Evolutionary conservation across 2,113 vertebrate genomes (phyloP).

Genomic region (Ivindomyrus marchei): DNA sequence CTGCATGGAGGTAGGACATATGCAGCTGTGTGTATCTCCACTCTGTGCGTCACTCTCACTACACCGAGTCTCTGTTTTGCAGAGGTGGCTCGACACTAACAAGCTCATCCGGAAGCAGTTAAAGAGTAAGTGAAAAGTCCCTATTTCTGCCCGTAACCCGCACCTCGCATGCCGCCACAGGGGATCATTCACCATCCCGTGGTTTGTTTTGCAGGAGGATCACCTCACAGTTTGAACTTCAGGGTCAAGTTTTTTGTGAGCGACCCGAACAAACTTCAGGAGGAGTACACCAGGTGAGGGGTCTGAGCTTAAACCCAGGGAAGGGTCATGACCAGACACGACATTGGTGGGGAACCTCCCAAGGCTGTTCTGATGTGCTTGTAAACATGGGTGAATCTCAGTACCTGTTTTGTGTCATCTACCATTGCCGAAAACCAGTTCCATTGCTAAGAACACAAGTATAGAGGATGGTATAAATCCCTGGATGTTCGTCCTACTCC

Average conservation of each 20-base stretch:
- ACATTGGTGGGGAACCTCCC: neutral
- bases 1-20: neutral
- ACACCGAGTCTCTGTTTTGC: slow-evolving; percentile 58
- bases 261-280: slow-evolving; percentile 92
- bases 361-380: neutral
- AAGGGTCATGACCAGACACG: neutral
- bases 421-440: no score
- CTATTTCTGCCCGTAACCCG: neutral
- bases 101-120: slow-evolving; percentile 98
- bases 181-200: slow-evolving; percentile 29
- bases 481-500: no score
- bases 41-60: neutral
- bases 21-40: neutral
- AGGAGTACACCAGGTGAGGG: slow-evolving; percentile 94
- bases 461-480: no score
- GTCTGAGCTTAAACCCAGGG: neutral
- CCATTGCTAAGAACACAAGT: no score
- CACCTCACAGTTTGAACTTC: slow-evolving; percentile 91
- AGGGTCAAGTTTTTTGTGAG: slow-evolving; percentile 98
- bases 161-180: neutral
- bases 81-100: slow-evolving; percentile 98
- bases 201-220: slow-evolving; percentile 74
- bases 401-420: no score
- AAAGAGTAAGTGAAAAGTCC: slow-evolving; percentile 78
- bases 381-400: neutral